Base-by-base conservation (phyloP, 2,888 invertebrate genomes). In the Seira ritae region DNA sequence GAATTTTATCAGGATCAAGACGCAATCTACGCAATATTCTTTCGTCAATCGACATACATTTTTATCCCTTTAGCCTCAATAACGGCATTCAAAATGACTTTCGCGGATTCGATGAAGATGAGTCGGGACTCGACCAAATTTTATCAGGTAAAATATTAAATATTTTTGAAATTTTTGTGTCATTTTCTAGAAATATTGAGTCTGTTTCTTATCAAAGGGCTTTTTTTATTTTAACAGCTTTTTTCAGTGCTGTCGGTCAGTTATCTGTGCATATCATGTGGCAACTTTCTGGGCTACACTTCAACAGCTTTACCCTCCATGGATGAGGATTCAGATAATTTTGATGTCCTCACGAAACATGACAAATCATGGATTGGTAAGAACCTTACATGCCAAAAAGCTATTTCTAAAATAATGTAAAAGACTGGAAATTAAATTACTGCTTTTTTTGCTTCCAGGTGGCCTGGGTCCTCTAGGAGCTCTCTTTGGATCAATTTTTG, bases 291-390 rank as follows among this genome's bases (percentile, higher is more conserved):
- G 23, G 88, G 86, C 12, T 88, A 85, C 73, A 87, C 88, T 10
- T 86, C 87, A 1, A 73, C 86, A 0, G 88, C 87, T 0, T 68
- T 87, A 20, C 86, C 87, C 0, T 87, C 86, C 15, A 88, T 88
- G 87, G 22, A 50, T 55, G 73, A 70, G 15, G 87, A 87, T 55
- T 20, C 6, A 15, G 82, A 67, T 66, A 73, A 62, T 24, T 82
- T 82, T 72, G 76, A 70, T 20, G 46, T 71, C 4, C 46, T 88
- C 19, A 73, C 84, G 15, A 82, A 80, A 23, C 84, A 87, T 66
- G 79, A 87, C 23, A 80, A 84, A 74, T 88, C 88, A 15, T 88
- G 88, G 88, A 87, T 88, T 17, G 88, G 88, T 87, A 67, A 80
- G 62, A n/a, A n/a, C n/a, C n/a, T n/a, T n/a, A n/a, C n/a, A n/a